Base-by-base conservation (phyloP, 1,140 invertebrate genomes). In the Drosophila prosaltans region DNA sequence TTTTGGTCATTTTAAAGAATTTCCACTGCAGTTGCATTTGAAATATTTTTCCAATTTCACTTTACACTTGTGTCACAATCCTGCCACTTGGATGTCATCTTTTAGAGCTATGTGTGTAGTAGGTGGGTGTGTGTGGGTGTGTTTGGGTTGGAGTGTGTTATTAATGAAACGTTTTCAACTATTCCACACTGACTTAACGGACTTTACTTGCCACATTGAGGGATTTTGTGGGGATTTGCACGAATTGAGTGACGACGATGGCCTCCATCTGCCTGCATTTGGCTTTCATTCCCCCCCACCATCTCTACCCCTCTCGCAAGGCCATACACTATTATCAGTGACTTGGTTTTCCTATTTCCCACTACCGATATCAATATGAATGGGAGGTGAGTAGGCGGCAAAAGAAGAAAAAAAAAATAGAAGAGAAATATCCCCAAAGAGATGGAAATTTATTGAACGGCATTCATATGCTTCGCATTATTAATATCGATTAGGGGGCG, bases 401-500 rank as follows among this genome's bases (percentile, higher is more conserved):
- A 30, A 30, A 30, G 4, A 30, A 30, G 4, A 30, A 30, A 30
- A 30, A 30, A 30, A 4, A 4, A 1, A 5, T 3, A 8, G 74
- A 57, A 45, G 57, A 58, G 65, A 73, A 68, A 28, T 69, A 70
- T 62, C 41, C 73, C 41, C 62, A n/a, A 66, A 69, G 69, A 78
- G 80, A 80, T 80, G 84, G 73, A 80, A 83, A 89, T 89, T 83
- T 80, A 89, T 88, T 89, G 83, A 80, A 81, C 80, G 60, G 68
- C 74, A 68, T 75, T 89, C 80, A 88, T 81, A 81, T 89, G 84
- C 73, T 88, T 73, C 80, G 80, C 77, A 77, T 86, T 86, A 89
- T 86, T 89, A 89, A 89, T 86, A 86, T 86, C 80, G 83, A 86
- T 86, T 86, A 68, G 69, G 60, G 72, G 72, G 66, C 63, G 65